Evolutionary conservation across 2,113 vertebrate species (phyloP).

Genomic region (Labrus mixtus): DNA sequence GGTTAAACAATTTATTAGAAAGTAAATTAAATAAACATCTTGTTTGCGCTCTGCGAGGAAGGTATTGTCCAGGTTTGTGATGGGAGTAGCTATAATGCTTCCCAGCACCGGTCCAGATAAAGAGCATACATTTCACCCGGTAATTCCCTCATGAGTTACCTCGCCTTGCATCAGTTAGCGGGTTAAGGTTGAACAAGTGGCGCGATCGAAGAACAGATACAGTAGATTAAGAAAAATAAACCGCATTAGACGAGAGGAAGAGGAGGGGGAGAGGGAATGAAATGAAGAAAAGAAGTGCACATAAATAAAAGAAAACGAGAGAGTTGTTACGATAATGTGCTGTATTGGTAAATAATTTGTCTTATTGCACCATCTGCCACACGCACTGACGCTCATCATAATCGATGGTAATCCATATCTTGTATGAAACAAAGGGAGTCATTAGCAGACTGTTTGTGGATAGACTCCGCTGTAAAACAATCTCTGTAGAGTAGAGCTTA

Average conservation of each 20-base stretch:
- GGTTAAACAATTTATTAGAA: conserved; percentile 61
- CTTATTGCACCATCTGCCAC: conserved; percentile 59
- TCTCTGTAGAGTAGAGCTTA: conserved; percentile 48
- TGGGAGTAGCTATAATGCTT: conserved; percentile 14
- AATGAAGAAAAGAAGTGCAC: conserved; percentile 6
- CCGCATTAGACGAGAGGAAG: conserved; percentile 29
- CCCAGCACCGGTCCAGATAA: conserved; percentile 46
- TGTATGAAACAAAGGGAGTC: conserved; percentile 52
- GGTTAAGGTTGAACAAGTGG: conserved; percentile 26
- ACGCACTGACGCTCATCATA: conserved; percentile 32
- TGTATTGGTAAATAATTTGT: conserved; percentile 47
- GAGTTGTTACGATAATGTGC: conserved; percentile 19
- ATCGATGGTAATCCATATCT: conserved; percentile 40
- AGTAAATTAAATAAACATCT: conserved; percentile 70
- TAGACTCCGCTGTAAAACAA: conserved; percentile 18
- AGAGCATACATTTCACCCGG: conserved; percentile 62
- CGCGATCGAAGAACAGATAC: conserved; percentile 60
- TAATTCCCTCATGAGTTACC: conserved; percentile 63
- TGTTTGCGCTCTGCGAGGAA: conserved; percentile 44
- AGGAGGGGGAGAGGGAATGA: conserved; percentile 13
- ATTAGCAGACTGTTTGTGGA: conserved; percentile 29
- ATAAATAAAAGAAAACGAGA: conserved; percentile 27
- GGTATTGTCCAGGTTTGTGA: conserved; percentile 10
- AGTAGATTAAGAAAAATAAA: conserved; percentile 68
- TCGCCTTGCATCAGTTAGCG: conserved; percentile 67